Base-by-base conservation (phyloP, 2,888 invertebrate species). In the Drosophila mulleri region DNA sequence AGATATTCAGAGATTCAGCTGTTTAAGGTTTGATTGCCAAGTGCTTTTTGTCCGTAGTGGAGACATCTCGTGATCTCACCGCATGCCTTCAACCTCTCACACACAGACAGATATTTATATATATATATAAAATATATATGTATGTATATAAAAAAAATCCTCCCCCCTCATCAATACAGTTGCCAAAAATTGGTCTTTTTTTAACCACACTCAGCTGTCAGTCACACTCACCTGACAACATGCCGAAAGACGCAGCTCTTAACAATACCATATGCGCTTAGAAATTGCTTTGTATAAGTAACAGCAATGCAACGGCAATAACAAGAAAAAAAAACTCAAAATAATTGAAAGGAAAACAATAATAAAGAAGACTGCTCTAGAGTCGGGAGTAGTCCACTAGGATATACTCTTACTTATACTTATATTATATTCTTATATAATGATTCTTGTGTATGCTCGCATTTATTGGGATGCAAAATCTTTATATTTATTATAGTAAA, bases 1-100 rank as follows among this genome's bases (percentile, higher is more conserved):
- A 26, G 54, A 45, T 26, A 47, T 14, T 20, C 12, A 14, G 54
- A 45, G 47, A 47, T 14, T 20, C 12, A 14, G 6, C 45, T 72
- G 78, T 52, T 20, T 12, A 23, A 14, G 44, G 7, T 7, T 23
- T 45, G 44, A 45, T 56, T 80, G 82, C 78, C 86, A 80, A 82
- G 47, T 81, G 69, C 5, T 20, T 35, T 61, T 57, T 68, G 67
- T 44, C 44, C 52, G 78, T 65, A 57, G 44, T 67, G 62, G 63
- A 58, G 64, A 67, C 73, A 84, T 83, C 83, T 83, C 88, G 82
- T 83, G 82, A 83, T 83, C 85, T 84, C 61, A 81, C 78, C 78
- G 80, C 74, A 66, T 73, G 74, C 68, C 77, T 66, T 74, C 83
- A 57, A 52, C 69, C 45, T 20, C 45, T 8, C 45, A 7, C 20